phyloP scores from a whole-genome alignment of 2,888 invertebrate species.

The Lepidochrysops patricia region DNA sequence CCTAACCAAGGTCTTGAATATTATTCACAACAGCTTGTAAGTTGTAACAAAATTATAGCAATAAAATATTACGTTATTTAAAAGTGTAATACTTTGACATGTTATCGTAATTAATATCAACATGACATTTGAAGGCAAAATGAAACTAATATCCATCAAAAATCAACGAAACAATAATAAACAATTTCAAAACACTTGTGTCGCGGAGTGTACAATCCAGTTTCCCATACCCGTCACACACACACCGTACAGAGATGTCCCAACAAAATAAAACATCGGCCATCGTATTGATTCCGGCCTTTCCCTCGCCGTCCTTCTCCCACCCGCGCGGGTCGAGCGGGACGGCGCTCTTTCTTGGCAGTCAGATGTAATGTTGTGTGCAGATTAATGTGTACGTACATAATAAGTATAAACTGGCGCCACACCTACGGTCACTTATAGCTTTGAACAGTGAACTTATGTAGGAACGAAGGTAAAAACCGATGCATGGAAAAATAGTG shows the following conservation, averaged over 20 bases:
- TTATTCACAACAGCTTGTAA: background rate
- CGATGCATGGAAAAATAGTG: background rate
- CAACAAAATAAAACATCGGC: conserved; percentile 60
- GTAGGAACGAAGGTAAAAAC: background rate
- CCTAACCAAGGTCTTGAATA: background rate
- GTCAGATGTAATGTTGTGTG: conserved; percentile 29
- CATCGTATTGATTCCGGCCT: conserved; percentile 68
- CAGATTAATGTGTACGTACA: conserved; percentile 30
- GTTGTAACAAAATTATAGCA: background rate
- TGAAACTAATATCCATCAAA: too few species aligned
- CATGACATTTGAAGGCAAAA: too few species aligned
- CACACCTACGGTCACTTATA: conserved; percentile 7
- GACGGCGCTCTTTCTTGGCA: conserved; percentile 27
- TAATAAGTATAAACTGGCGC: conserved; percentile 22
- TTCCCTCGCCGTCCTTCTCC: conserved; percentile 39
- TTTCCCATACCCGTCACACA: conserved; percentile 17
- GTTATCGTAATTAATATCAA: too few species aligned
- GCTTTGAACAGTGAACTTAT: background rate
- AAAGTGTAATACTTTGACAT: background rate
- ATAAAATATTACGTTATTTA: background rate
- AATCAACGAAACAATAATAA: background rate
- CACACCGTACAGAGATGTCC: conserved; percentile 42
- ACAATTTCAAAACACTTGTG: conserved; percentile 1
- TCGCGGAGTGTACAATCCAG: conserved; percentile 13
- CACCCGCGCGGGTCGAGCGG: conserved; percentile 19